A percentile compares a stretch with the other conserved stretches of the same genome.
Evolutionary conservation across 2,113 vertebrate genomes (phyloP).

Genomic region (Coreoperca whiteheadi): DNA sequence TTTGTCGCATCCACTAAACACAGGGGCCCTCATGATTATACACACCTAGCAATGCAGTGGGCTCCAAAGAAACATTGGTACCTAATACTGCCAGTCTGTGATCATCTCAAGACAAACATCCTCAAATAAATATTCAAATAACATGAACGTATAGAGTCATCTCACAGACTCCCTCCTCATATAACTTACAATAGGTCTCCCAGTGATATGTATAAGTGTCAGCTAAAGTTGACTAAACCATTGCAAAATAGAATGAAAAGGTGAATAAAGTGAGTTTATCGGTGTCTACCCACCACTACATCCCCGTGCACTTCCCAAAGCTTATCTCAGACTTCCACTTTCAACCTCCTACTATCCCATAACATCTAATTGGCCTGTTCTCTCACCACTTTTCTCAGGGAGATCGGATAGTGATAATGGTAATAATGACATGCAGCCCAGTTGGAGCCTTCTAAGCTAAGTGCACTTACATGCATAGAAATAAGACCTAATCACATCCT

Average conservation of each 20-base stretch:
- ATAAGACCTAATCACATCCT: constrained; percentile 71
- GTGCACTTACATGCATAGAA: constrained; percentile 77
- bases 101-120: background rate
- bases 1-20: constrained; percentile 4
- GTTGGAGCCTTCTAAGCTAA: constrained; percentile 65
- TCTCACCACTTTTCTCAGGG: constrained; percentile 46
- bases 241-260: background rate
- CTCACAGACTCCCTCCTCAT: background rate
- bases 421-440: constrained; percentile 74
- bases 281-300: background rate
- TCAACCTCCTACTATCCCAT: constrained; percentile 20
- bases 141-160: background rate
- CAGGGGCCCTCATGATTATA: background rate
- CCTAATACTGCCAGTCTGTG: background rate
- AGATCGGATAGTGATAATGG: constrained; percentile 75
- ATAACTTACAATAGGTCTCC: background rate
- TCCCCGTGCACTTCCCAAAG: background rate
- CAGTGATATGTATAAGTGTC: background rate
- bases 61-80: background rate
- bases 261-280: background rate
- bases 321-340: constrained; percentile 3
- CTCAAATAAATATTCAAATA: background rate
- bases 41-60: background rate
- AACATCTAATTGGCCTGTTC: constrained; percentile 48
- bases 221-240: background rate